A percentile compares a stretch with the other conserved stretches of the same genome.
phyloP scores from a whole-genome alignment of 2,113 vertebrate genomes.

The Bufo gargarizans region DNA sequence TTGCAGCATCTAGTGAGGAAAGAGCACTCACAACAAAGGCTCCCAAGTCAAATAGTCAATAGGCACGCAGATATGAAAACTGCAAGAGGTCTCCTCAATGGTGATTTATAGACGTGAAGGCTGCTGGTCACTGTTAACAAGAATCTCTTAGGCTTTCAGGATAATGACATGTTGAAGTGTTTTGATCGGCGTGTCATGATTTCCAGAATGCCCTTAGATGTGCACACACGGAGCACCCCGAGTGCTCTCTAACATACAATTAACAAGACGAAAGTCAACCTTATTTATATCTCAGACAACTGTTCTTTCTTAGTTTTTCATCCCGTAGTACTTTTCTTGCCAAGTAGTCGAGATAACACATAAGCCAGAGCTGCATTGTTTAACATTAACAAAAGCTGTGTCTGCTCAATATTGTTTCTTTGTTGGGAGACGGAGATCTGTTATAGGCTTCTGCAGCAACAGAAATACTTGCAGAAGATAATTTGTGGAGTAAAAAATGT shows the following conservation, averaged over 20 bases:
- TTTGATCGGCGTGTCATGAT: constrained; percentile 62
- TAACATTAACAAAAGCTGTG: neutral
- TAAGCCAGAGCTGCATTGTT: constrained; percentile 39
- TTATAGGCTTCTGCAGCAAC: neutral
- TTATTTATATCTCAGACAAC: constrained; percentile 53
- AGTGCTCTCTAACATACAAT: constrained; percentile 57
- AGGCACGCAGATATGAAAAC: constrained; percentile 62
- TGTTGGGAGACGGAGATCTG: neutral
- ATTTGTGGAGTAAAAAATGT: neutral
- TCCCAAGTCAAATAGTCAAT: constrained; percentile 71
- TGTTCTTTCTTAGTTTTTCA: constrained; percentile 54
- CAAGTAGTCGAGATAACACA: constrained; percentile 42
- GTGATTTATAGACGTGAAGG: constrained; percentile 62
- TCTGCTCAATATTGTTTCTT: constrained; percentile 2
- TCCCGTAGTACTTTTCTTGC: constrained; percentile 49
- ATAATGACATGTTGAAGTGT: constrained; percentile 63
- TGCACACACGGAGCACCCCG: constrained; percentile 48
- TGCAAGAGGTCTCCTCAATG: constrained; percentile 50
- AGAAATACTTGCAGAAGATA: neutral
- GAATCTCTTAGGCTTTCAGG: constrained; percentile 60
- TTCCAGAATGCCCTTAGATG: constrained; percentile 48
- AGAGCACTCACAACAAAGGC: constrained; percentile 71
- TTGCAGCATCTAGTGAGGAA: constrained; percentile 72
- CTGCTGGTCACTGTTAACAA: constrained; percentile 59
- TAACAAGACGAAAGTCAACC: constrained; percentile 59